Evolutionary conservation across 2,888 invertebrate species (phyloP).

Genomic region (Eretmocerus hayati): DNA sequence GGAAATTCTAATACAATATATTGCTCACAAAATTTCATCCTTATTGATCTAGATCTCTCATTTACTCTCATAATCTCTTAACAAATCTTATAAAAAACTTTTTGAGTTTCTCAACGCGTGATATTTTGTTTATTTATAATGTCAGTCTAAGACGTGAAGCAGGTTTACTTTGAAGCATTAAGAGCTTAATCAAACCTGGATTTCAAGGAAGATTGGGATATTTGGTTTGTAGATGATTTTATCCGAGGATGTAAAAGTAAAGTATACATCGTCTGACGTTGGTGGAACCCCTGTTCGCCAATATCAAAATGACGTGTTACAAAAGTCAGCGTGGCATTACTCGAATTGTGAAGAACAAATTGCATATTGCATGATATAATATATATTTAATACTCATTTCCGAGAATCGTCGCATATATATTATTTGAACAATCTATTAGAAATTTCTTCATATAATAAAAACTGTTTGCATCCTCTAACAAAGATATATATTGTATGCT

Average conservation of each 20-base stretch:
- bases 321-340: constrained; percentile 13
- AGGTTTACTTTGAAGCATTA: constrained; percentile 11
- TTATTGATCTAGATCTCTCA: too few relatives aligned
- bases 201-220: constrained; percentile 11
- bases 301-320: constrained; percentile 17
- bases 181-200: constrained; percentile 15
- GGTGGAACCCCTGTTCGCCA: constrained; percentile 6
- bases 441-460: constrained; percentile 7
- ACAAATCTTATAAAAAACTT: too few relatives aligned
- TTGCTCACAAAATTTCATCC: too few relatives aligned
- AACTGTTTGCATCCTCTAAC: constrained; percentile 10
- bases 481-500: constrained; percentile 7
- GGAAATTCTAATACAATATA: too few relatives aligned
- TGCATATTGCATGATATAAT: too few relatives aligned
- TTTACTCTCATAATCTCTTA: too few relatives aligned
- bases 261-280: too few relatives aligned
- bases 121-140: constrained; percentile 10
- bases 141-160: constrained; percentile 18
- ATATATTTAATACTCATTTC: too few relatives aligned
- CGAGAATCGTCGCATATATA: background rate
- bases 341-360: constrained; percentile 17
- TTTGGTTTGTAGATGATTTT: too few relatives aligned
- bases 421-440: background rate
- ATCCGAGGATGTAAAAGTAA: too few relatives aligned
- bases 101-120: background rate